phyloP scores from a whole-genome alignment of 2,888 invertebrate species.

The Brachyptera putata region DNA sequence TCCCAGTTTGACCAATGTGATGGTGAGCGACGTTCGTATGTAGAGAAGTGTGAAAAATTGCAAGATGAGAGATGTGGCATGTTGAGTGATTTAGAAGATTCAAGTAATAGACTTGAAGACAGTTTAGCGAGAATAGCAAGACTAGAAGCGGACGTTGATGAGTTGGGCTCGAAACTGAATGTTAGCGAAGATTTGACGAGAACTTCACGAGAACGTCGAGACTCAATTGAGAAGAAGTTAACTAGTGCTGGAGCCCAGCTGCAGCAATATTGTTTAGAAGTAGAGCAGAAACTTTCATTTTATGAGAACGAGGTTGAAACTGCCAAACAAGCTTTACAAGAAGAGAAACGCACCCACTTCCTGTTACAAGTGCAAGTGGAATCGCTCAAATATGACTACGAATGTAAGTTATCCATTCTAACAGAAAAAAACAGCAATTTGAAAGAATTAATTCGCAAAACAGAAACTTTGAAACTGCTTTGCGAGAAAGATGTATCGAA shows the following conservation, averaged over 20 bases:
- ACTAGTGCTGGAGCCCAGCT: too few species aligned
- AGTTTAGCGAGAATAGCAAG: too few species aligned
- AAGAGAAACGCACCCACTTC: not conserved
- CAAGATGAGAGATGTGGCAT: slow-evolving; percentile 31
- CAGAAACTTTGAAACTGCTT: not conserved
- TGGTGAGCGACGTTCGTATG: slow-evolving; percentile 41
- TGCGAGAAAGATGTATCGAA: not conserved
- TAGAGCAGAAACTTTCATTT: slow-evolving; percentile 1
- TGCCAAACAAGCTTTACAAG: slow-evolving; percentile 9
- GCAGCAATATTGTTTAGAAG: not conserved
- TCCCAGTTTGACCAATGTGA: slow-evolving; percentile 43
- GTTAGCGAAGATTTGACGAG: too few species aligned
- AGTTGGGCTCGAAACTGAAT: too few species aligned
- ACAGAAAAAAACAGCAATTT: not conserved
- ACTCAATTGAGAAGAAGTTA: too few species aligned
- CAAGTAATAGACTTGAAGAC: too few species aligned
- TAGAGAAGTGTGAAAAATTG: slow-evolving; percentile 42
- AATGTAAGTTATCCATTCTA: slow-evolving; percentile 4
- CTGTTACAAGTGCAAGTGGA: not conserved
- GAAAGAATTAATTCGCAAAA: not conserved
- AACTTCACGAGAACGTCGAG: too few species aligned
- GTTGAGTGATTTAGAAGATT: too few species aligned
- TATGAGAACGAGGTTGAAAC: slow-evolving; percentile 5
- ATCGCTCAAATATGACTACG: not conserved
- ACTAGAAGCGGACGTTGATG: too few species aligned